Base-by-base conservation (phyloP, 1,140 invertebrate genomes). In the Zaprionus vittiger region DNA sequence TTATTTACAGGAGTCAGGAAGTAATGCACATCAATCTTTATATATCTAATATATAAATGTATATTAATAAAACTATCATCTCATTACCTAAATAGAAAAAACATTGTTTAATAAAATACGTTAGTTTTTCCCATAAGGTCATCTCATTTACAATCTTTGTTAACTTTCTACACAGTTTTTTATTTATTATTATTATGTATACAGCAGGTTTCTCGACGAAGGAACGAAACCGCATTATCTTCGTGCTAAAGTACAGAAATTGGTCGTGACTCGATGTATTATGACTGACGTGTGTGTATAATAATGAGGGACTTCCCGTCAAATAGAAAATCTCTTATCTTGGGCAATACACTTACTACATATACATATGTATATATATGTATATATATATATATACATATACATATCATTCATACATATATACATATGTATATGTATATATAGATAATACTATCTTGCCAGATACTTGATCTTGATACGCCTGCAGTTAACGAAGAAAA, bases 141-240 rank as follows among this genome's bases (percentile, higher is more conserved):
- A 38, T 61, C 14, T 61, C 14, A 28, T 68, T 9, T 70, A 62
- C 44, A 56, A 37, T 52, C 38, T 67, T 69, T 81, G 82, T 81
- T 85, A 81, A 85, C 72, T 79, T 75, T 82, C 77, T 80, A 86
- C 80, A 89, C 80, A 89, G 73, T 73, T 62, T 22, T 17, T 11
- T 38, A 26, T 12, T 6, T 17, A 62, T n/a, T 17, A 22, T 63
- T 22, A 6, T 34, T 24, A 41, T 5, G 38, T n/a, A 2, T 41
- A n/a, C 38, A 41, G 38, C 24, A 41, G 44, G 31, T 34, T 34
- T 34, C 70, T 77, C 69, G 74, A 68, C 37, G 4, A 52, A 60
- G 61, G 61, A 71, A 76, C 55, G 61, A 65, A 76, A 63, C 60
- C 68, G 68, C 52, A 52, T 31, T 12, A 20, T 34, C 55, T 24